phyloP scores from a whole-genome alignment of 2,797 vertebrate genomes.

The Simalia tracyae region DNA sequence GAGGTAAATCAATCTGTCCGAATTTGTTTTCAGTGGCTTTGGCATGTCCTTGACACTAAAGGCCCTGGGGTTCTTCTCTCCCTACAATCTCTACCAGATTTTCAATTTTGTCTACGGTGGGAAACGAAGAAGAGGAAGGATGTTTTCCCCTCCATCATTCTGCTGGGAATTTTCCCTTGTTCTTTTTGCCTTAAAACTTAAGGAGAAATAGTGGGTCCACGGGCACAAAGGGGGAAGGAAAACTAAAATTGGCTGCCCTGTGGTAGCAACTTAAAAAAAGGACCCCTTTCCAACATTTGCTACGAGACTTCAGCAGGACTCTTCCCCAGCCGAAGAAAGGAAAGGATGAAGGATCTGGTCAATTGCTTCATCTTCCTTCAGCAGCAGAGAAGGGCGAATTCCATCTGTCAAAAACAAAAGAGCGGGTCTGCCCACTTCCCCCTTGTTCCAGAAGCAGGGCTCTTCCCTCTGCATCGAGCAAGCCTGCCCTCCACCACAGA shows the following conservation, averaged over 20 bases:
- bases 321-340: not conserved
- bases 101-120: not conserved
- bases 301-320: not conserved
- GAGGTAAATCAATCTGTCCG: not conserved
- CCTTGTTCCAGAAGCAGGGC: not conserved
- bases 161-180: not conserved
- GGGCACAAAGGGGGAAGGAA: not conserved
- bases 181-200: not conserved
- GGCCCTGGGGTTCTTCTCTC: not conserved
- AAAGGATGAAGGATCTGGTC: not conserved
- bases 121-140: not conserved
- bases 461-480: not conserved
- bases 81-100: not conserved
- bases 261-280: not conserved
- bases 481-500: not conserved
- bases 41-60: not conserved
- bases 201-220: not conserved
- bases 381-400: not conserved
- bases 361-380: not conserved
- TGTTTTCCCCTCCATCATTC: not conserved
- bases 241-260: not conserved
- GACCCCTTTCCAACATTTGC: not conserved
- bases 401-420: not conserved
- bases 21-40: not conserved
- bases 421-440: not conserved